Percentiles rank a stretch among this genome's conserved stretches.
These are phyloP conservation scores for Drosophila tsacasi DNA, from an alignment of 1,140 invertebrate species.

Conservation along the genomic window DNA sequence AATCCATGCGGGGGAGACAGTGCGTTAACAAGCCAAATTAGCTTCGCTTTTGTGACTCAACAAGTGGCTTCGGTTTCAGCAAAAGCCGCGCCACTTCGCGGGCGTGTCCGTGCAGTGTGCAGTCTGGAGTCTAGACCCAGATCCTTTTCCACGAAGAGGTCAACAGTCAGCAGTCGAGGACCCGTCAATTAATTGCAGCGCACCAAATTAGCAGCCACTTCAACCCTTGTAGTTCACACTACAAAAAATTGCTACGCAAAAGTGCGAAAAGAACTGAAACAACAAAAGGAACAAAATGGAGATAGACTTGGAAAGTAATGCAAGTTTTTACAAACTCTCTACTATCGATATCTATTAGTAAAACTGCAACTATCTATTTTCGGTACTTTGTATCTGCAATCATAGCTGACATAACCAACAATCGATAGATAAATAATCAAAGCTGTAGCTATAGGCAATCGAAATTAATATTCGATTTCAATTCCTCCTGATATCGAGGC, in stretches of 20 bases:
- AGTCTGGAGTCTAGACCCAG: conserved; percentile 12
- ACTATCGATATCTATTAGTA: no score
- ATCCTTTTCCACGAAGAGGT: conserved; percentile 11
- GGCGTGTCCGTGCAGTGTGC: background rate
- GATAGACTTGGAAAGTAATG: background rate
- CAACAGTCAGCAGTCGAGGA: conserved; percentile 17
- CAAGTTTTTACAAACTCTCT: background rate
- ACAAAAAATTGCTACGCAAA: background rate
- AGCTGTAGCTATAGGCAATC: no score
- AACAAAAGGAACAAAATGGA: background rate
- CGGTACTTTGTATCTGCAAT: no score
- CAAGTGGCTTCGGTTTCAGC: conserved; percentile 3
- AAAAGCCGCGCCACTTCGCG: background rate
- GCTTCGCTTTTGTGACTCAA: conserved; percentile 7
- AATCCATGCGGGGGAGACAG: background rate
- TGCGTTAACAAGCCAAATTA: background rate
- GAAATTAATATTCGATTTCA: no score
- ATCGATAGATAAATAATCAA: no score
- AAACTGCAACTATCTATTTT: no score
- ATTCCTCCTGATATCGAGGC: no score
- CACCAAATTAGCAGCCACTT: conserved; percentile 14
- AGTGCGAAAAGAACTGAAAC: background rate
- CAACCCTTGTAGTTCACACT: background rate
- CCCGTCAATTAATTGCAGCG: conserved; percentile 19
- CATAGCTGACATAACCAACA: no score